Percentiles rank a stretch among this genome's conserved stretches.
These are phyloP conservation scores for Drosophila robusta DNA, from an alignment of 2,888 invertebrate genomes.

Conservation along the genomic window DNA sequence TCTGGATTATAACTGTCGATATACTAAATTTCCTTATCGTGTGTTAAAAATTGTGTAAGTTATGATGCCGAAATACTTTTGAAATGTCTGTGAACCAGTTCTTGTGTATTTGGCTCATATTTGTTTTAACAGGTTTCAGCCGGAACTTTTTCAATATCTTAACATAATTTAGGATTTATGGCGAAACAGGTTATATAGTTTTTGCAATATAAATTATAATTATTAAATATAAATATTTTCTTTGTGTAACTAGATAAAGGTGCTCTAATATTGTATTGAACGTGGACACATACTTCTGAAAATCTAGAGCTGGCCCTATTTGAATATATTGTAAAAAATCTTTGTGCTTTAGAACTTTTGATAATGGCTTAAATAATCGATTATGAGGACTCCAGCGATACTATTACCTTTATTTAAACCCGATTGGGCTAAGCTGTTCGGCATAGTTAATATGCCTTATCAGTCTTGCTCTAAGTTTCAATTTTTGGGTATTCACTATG, in stretches of 20 bases:
- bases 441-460: neutral
- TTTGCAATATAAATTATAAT: neutral
- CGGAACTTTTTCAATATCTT: neutral
- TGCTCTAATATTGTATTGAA: no score
- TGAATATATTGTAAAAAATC: no score
- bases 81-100: conserved; percentile 9
- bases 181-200: neutral
- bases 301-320: no score
- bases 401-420: no score
- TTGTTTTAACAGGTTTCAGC: neutral
- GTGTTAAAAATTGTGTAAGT: neutral
- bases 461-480: neutral
- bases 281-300: no score
- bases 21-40: neutral
- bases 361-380: no score
- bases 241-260: no score
- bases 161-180: neutral
- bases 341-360: no score
- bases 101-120: neutral
- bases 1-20: neutral
- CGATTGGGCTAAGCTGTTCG: neutral
- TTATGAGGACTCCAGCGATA: no score
- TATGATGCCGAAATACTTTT: conserved; percentile 3
- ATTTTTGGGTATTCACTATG: conserved; percentile 2
- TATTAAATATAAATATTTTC: neutral